phyloP scores from a whole-genome alignment of 1,140 invertebrate species.

The Diuraphis noxia region DNA sequence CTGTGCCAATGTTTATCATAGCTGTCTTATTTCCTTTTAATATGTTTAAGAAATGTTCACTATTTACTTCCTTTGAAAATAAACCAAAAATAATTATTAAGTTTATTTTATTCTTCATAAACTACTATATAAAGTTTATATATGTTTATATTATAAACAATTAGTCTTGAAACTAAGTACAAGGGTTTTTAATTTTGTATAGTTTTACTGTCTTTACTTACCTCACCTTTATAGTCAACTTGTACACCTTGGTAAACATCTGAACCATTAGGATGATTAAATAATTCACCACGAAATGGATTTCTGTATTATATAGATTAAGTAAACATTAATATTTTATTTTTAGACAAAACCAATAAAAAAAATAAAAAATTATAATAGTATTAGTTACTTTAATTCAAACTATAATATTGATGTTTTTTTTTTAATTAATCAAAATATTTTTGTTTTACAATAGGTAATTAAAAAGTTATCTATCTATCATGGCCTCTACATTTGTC shows the following conservation, averaged over 20 bases:
- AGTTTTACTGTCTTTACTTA: slow-evolving; percentile 31
- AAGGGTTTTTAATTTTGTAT: background rate
- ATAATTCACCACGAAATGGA: slow-evolving; percentile 53
- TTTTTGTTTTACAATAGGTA: too few species aligned
- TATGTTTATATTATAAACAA: background rate
- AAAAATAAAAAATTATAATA: background rate
- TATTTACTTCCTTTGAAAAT: slow-evolving; percentile 43
- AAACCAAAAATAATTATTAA: background rate
- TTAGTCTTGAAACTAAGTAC: background rate
- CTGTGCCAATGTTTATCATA: slow-evolving; percentile 45
- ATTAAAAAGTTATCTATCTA: too few species aligned
- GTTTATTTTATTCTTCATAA: background rate
- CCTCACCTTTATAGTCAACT: slow-evolving; percentile 55
- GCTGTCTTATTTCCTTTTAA: slow-evolving; percentile 50
- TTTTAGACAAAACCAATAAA: background rate
- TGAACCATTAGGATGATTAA: slow-evolving; percentile 55
- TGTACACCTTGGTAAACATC: slow-evolving; percentile 55
- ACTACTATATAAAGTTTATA: too few species aligned
- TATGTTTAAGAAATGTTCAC: slow-evolving; percentile 46
- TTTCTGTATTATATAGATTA: slow-evolving; percentile 34
- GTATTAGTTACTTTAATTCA: too few species aligned
- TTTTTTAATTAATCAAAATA: too few species aligned
- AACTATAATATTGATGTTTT: too few species aligned
- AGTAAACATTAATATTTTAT: too few species aligned
- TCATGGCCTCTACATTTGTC: too few species aligned